Evolutionary conservation across 2,888 invertebrate genomes (phyloP), one percentile per base, ranked within the genome.

Genomic region (Andrena camellia): DNA sequence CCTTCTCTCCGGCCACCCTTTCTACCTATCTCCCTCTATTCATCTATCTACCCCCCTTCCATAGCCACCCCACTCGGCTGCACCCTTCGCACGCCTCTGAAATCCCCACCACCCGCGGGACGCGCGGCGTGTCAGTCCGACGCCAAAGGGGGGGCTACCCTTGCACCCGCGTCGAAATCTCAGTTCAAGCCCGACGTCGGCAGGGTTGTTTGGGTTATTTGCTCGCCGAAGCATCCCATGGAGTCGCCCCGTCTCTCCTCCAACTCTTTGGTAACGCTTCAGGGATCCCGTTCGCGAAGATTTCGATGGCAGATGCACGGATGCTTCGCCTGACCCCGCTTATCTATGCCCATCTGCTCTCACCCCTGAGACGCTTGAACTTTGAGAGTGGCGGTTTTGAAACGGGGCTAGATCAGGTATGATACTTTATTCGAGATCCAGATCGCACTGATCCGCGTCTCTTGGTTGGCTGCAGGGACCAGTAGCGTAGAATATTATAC

Each of bases 71-170:
- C 77, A 78, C 85, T 77, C 85, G 72, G 59, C 66, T 80, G 74
- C 81, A 83, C 81, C 81, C 87, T 84, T 87, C 72, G 80, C 70
- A 69, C 75, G 74, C 78, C 78, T 63, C 68, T 70, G 57, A 17
- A 26, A 64, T 62, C 81, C 78, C 83, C 81, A 78, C 83, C 72
- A 72, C 57, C 42, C 57, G 57, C 50, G 54, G 62, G 48, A 63
- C 35, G 23, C 71, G 75, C 74, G 70, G 63, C 20, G 70, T 74
- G 63, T 54, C 73, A 68, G 68, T 67, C 66, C 35, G 62, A 60
- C 73, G 62, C 20, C 35, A 52, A 29, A 75, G 64, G 71, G 64
- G 71, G 70, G 78, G 78, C 68, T 78, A 74, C n/a, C n/a, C n/a
- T n/a, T n/a, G n/a, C 73, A 64, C 67, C 67, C 48, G 70, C 52